phyloP scores from a whole-genome alignment of 2,888 invertebrate species.

The Crossocerus cetratus region DNA sequence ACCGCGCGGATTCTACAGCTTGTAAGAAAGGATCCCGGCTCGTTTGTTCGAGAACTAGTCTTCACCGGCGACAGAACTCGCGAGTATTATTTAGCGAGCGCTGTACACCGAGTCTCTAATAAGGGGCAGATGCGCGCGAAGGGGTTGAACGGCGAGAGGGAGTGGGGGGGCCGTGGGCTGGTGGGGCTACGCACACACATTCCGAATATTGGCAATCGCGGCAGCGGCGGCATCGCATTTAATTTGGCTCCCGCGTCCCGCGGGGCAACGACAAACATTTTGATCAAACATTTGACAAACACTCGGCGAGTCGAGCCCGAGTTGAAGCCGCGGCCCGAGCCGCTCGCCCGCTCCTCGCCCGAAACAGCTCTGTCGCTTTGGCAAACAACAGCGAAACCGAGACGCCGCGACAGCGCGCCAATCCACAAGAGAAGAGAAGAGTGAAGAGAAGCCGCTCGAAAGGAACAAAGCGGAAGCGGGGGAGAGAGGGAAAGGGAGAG shows the following conservation, averaged over 20 bases:
- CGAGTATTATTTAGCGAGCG: too few species aligned
- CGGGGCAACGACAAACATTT: constrained; percentile 72
- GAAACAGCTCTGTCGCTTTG: constrained; percentile 67
- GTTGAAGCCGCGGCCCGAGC: constrained; percentile 20
- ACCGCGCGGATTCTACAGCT: constrained; percentile 15
- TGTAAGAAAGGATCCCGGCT: constrained; percentile 14
- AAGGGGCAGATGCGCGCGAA: not conserved
- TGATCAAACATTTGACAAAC: constrained; percentile 76
- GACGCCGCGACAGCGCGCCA: constrained; percentile 34
- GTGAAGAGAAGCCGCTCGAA: not conserved
- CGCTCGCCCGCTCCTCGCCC: constrained; percentile 43
- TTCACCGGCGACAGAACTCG: too few species aligned
- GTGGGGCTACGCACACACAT: constrained; percentile 44
- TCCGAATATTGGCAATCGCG: constrained; percentile 63
- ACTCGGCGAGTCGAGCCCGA: constrained; percentile 63
- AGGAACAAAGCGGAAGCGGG: constrained; percentile 16
- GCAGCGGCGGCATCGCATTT: constrained; percentile 64
- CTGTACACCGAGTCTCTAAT: too few species aligned
- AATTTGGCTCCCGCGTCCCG: constrained; percentile 65
- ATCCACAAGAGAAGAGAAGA: not conserved
- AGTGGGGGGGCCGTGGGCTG: constrained; percentile 36
- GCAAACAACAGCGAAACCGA: constrained; percentile 65
- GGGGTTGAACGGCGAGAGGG: constrained; percentile 6
- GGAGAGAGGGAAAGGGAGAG: constrained; percentile 38
- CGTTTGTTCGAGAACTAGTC: not conserved